A percentile compares a stretch with the other conserved stretches of the same genome.
These are phyloP conservation scores for Axis porcinus DNA, from an alignment of 2,113 vertebrate species.

Conservation along the genomic window DNA sequence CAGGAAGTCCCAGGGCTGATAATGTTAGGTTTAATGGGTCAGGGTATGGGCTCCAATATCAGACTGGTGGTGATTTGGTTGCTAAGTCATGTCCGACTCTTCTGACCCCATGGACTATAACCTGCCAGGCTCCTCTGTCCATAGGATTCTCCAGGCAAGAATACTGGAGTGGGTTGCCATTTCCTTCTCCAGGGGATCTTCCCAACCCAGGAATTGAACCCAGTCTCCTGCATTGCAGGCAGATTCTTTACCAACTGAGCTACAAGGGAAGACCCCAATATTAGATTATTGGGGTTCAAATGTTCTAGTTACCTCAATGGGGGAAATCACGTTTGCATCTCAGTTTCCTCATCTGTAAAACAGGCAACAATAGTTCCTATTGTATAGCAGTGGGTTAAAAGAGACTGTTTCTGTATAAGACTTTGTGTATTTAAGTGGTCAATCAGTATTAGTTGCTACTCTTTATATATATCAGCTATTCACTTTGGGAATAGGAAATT, in stretches of 20 bases:
- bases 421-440: neutral
- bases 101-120: neutral
- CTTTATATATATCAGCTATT: neutral
- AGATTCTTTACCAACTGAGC: neutral
- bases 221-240: neutral
- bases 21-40: neutral
- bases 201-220: neutral
- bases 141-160: neutral
- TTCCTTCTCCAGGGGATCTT: neutral
- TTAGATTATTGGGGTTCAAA: neutral
- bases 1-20: neutral
- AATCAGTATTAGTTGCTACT: neutral
- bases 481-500: constrained; percentile 2
- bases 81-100: neutral
- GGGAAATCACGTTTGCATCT: neutral
- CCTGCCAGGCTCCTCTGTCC: neutral
- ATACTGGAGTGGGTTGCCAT: neutral
- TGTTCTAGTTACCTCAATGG: neutral
- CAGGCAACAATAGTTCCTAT: neutral
- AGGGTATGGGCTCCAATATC: neutral
- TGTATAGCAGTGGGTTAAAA: neutral
- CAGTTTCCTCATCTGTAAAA: neutral
- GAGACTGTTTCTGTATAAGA: neutral
- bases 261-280: neutral
- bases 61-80: neutral